Percentiles rank a stretch among this genome's conserved stretches.
These are phyloP conservation scores for Campylorhamphus procurvoides DNA, from an alignment of 2,113 vertebrate genomes.

Conservation along the genomic window DNA sequence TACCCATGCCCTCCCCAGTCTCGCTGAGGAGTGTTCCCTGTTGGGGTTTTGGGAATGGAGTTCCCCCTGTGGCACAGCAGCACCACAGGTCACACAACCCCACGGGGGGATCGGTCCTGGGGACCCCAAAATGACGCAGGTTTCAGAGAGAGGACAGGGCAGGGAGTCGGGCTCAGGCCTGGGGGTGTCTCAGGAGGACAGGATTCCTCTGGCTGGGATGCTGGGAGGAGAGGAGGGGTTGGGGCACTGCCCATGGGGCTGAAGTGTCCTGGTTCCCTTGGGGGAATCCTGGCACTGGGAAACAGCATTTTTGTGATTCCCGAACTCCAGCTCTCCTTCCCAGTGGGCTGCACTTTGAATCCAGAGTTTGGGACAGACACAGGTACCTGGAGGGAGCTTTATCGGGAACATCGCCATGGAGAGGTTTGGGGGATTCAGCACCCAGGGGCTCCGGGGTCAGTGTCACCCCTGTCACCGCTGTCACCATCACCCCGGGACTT, in stretches of 20 bases:
- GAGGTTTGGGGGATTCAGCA: background rate
- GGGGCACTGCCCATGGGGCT: fast-evolving
- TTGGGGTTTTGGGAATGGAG: background rate
- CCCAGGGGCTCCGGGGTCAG: fast-evolving
- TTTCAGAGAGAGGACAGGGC: background rate
- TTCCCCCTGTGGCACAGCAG: background rate
- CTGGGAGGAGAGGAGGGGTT: background rate
- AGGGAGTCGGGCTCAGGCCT: background rate
- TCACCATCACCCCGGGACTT: fast-evolving
- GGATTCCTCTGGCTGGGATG: background rate
- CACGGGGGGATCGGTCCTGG: fast-evolving
- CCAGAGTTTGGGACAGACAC: background rate
- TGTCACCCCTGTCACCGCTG: background rate
- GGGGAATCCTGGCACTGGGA: background rate
- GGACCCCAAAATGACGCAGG: background rate
- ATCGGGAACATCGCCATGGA: background rate
- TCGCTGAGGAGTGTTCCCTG: fast-evolving
- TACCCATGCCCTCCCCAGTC: background rate
- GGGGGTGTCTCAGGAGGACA: background rate
- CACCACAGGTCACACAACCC: background rate
- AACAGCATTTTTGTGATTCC: background rate
- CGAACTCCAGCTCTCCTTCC: background rate
- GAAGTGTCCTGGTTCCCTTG: background rate
- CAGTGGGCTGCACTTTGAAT: background rate
- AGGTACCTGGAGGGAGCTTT: background rate